These are phyloP conservation scores for Stenchaetothrips biformis DNA, from an alignment of 2,888 invertebrate species.

Conservation along the genomic window DNA sequence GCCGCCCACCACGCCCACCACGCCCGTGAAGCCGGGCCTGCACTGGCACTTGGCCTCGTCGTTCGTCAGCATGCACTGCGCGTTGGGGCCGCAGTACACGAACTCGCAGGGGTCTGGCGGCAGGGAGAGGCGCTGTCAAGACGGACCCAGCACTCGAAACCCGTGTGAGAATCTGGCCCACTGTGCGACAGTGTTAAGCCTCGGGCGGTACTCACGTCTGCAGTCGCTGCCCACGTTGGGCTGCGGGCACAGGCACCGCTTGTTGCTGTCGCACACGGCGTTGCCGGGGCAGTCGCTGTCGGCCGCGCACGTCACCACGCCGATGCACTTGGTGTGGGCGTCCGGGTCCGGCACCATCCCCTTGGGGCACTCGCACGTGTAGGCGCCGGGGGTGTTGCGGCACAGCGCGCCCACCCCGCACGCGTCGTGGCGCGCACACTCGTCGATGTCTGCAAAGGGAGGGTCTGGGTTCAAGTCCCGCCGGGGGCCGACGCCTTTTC, in stretches of 20 bases:
- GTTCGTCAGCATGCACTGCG: constrained; percentile 80
- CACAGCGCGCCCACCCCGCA: constrained; percentile 82
- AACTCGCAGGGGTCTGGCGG: constrained; percentile 81
- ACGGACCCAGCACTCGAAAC: background rate
- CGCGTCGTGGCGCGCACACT: constrained; percentile 63
- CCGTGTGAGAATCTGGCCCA: background rate
- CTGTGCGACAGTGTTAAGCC: background rate
- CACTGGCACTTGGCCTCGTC: constrained; percentile 81
- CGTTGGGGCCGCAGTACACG: constrained; percentile 76
- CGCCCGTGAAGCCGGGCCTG: constrained; percentile 72
- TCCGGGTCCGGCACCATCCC: constrained; percentile 80
- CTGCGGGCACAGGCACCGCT: constrained; percentile 80
- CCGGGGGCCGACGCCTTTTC: no score
- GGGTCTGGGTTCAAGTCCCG: background rate
- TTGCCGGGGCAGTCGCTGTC: constrained; percentile 85
- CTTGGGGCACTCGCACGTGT: constrained; percentile 73
- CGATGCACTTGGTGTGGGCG: constrained; percentile 73
- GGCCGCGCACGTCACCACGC: constrained; percentile 69
- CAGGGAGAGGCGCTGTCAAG: background rate
- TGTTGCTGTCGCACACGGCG: constrained; percentile 72
- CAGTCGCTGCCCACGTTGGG: constrained; percentile 89
- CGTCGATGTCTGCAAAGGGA: constrained; percentile 63
- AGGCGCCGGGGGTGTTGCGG: constrained; percentile 70
- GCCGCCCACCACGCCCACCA: constrained; percentile 57
- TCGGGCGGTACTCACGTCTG: constrained; percentile 63